Evolutionary conservation across 2,113 vertebrate genomes (phyloP).

Genomic region (Gambusia affinis): DNA sequence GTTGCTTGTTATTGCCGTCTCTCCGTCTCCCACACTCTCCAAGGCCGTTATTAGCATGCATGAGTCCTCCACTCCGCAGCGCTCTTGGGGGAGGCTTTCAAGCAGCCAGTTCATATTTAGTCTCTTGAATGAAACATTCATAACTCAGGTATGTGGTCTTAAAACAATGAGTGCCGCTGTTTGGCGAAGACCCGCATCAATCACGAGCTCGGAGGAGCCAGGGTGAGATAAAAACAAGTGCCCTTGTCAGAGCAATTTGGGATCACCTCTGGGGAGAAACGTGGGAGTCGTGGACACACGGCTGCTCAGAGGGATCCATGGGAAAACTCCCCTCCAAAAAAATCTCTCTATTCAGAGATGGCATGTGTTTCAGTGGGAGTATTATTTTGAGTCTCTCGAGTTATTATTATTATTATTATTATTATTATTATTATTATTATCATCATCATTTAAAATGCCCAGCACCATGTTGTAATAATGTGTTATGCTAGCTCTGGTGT

Average conservation of each 20-base stretch:
- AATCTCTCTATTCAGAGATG: conserved; percentile 51
- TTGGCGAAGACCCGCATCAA: conserved; percentile 62
- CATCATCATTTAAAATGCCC: conserved; percentile 45
- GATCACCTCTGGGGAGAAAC: conserved; percentile 31
- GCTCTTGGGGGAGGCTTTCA: conserved; percentile 52
- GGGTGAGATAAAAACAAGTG: conserved; percentile 62
- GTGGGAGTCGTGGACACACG: conserved; percentile 18
- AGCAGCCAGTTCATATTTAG: conserved; percentile 64
- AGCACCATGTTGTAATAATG: conserved; percentile 18
- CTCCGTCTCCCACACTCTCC: conserved; percentile 14
- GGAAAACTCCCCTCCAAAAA: conserved; percentile 3
- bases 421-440: conserved; percentile 15
- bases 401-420: conserved; percentile 14
- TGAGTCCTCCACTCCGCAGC: conserved; percentile 41
- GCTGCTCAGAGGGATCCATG: conserved; percentile 10
- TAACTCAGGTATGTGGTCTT: conserved; percentile 75
- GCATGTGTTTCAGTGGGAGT: conserved; percentile 41
- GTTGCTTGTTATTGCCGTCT: conserved; percentile 16
- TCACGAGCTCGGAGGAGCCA: conserved; percentile 60
- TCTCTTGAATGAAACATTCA: conserved; percentile 77
- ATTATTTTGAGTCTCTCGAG: conserved; percentile 35
- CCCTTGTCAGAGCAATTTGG: conserved; percentile 58
- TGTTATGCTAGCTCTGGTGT: conserved; percentile 47
- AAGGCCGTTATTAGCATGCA: conserved; percentile 60
- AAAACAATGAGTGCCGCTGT: conserved; percentile 69